Evolutionary conservation across 2,113 vertebrate genomes (phyloP), one percentile per base, ranked within the genome.

Genomic region (Channa argus): DNA sequence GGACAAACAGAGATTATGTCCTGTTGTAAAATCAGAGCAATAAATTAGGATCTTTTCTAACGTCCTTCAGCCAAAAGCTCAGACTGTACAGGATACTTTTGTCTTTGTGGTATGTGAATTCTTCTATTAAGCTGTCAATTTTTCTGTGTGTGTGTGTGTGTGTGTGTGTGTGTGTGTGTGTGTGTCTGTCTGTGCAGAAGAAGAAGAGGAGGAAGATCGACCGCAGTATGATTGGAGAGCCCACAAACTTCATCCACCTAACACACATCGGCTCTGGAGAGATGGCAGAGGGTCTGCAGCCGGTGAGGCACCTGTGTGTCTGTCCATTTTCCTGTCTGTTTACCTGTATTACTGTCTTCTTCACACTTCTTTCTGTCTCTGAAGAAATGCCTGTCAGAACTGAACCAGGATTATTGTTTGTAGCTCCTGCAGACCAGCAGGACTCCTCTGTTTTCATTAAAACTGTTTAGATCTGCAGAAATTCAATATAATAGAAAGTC

Each of bases 201-300:
- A 91, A 83, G 85, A 97, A 91, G 91, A 93, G 96, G 88, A 93
- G 95, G 63, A 92, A 93, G 69, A 97, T 98, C 0, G 97, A 98
- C 74, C 95, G 96, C 80, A 95, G 86, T 76, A 97, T 98, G 97
- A 98, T 98, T 0, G 96, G 97, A 5, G 97, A 97, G 66, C 97
- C 97, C 0, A 98, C 96, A 84, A 98, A 98, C 89, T 97, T 98
- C 62, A 89, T 97, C 13, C 97, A 98, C 91, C 94, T 97, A 90
- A 97, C 97, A 0, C 97, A 98, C 91, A 97, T 98, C 2, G 97
- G 97, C 63, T 97, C 97, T 0, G 96, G 96, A 5, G 97, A 98
- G 87, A 98, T 97, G 96, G 92, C 88, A 0, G 94, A 94, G 0
- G 95, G 95, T 2, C 93, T 95, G 70, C 94, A 94, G 51, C 95